Evolutionary conservation across 1,140 invertebrate genomes (phyloP), one percentile per base, ranked within the genome.

Genomic region (Coptotermes formosanus): DNA sequence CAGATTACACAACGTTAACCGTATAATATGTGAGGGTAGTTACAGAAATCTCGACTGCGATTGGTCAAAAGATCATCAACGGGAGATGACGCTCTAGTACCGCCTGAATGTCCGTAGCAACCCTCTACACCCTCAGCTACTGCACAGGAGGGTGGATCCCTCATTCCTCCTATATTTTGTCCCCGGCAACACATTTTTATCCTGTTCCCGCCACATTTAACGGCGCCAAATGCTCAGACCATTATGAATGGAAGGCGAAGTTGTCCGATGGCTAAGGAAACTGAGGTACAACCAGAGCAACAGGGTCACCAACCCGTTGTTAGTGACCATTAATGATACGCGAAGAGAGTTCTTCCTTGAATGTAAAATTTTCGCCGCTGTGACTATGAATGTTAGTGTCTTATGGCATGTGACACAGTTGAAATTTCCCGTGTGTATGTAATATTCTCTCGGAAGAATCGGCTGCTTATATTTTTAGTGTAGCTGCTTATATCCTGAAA

Each of bases 11-110:
- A 75, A 30, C 64, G 64, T 75, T 75, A 75, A 75, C 64, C 64
- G 64, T 75, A 75, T 75, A 75, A 75, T 75, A 75, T 75, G 64
- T 75, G 64, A 75, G 64, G 64, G 64, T 75, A 75, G 64, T 75
- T 75, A 75, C 64, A 75, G 64, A 75, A 75, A 75, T 75, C 64
- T 75, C 8, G 64, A 75, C 64, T 75, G 64, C 64, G 25, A 75
- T 75, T 75, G 64, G 64, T 75, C 64, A 75, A 75, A 75, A 75
- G 64, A 75, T 75, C 64, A 30, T 75, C 64, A 75, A 75, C 64
- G 64, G 64, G 64, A 75, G 64, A 75, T 75, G 64, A 75, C 64
- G 64, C 64, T 75, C n/a, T 75, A n/a, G 64, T 30, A 75, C 64
- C 4, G 16, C 59, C 59, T 64, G 59, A 64, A 64, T 21, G 59